Percentiles rank a stretch among this genome's conserved stretches.
Evolutionary conservation across 2,113 vertebrate genomes (phyloP).

Genomic region (Peromyscus californicus): DNA sequence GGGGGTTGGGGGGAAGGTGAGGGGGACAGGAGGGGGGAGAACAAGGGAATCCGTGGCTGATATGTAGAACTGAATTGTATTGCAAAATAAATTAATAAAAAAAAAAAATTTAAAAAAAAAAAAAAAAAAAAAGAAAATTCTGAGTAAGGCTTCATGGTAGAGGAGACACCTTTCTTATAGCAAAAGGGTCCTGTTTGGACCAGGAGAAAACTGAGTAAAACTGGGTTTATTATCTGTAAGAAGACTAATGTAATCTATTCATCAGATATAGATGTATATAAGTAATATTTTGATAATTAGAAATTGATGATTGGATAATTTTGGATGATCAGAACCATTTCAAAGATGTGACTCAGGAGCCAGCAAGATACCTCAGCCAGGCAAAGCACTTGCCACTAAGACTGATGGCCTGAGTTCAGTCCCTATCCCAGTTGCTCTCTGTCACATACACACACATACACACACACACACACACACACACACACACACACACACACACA

Average conservation of each 20-base stretch:
- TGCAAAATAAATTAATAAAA: too few relatives aligned
- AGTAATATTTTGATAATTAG: conserved; percentile 15
- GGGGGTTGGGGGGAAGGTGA: too few relatives aligned
- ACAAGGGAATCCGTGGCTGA: too few relatives aligned
- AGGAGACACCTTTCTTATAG: neutral
- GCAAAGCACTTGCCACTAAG: neutral
- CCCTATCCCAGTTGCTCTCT: neutral
- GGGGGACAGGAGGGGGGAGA: too few relatives aligned
- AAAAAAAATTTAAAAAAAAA: too few relatives aligned
- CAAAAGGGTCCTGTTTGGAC: neutral
- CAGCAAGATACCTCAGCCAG: neutral
- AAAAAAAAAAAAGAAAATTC: too few relatives aligned
- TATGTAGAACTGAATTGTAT: too few relatives aligned
- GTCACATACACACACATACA: neutral
- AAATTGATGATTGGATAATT: conserved; percentile 41
- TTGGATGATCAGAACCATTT: neutral
- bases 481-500: neutral
- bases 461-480: neutral
- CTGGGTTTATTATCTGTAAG: neutral
- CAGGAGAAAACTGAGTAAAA: neutral
- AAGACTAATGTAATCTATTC: neutral
- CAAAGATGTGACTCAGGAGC: neutral
- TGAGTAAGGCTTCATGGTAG: neutral
- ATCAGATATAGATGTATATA: neutral
- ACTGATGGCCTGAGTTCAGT: neutral